Conservation (phyloP, 2,888 invertebrate species). For the Cosmia trapezina region DNA sequence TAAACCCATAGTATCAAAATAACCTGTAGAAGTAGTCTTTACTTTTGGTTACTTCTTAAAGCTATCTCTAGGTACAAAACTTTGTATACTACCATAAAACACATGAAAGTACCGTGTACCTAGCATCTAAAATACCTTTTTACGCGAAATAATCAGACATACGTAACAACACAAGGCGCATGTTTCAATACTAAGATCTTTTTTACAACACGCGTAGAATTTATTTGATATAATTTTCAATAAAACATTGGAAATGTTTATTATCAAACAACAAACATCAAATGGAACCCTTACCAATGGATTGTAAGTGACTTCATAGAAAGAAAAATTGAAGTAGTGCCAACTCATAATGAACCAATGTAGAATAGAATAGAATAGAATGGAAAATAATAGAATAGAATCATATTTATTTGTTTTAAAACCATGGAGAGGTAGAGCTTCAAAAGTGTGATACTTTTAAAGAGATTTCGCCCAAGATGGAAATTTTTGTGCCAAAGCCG, state of each 20-base stretch:
- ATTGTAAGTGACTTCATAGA: background rate
- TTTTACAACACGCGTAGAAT: slow-evolving; percentile 61
- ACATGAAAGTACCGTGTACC: slow-evolving; percentile 25
- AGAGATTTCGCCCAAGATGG: background rate
- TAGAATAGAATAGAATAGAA: too few species aligned
- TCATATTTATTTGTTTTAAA: too few species aligned
- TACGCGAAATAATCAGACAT: slow-evolving; percentile 54
- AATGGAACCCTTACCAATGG: slow-evolving; percentile 61
- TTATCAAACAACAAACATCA: slow-evolving; percentile 61
- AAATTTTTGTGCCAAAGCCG: background rate
- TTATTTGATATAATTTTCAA: slow-evolving; percentile 73
- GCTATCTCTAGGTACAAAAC: slow-evolving; percentile 1
- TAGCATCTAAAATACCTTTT: slow-evolving; percentile 41
- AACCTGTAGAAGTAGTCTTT: too few species aligned
- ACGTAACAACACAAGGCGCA: slow-evolving; percentile 42
- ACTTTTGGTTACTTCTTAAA: background rate
- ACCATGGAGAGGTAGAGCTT: too few species aligned
- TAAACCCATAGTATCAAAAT: too few species aligned
- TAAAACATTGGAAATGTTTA: slow-evolving; percentile 72
- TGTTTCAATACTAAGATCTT: slow-evolving; percentile 55
- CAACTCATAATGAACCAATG: background rate
- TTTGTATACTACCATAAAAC: slow-evolving; percentile 29
- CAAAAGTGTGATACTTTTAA: background rate
- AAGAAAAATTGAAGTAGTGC: too few species aligned
- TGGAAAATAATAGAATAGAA: too few species aligned